These are phyloP conservation scores for Synaphobranchus kaupii DNA, from an alignment of 2,797 vertebrate genomes.

Conservation along the genomic window DNA sequence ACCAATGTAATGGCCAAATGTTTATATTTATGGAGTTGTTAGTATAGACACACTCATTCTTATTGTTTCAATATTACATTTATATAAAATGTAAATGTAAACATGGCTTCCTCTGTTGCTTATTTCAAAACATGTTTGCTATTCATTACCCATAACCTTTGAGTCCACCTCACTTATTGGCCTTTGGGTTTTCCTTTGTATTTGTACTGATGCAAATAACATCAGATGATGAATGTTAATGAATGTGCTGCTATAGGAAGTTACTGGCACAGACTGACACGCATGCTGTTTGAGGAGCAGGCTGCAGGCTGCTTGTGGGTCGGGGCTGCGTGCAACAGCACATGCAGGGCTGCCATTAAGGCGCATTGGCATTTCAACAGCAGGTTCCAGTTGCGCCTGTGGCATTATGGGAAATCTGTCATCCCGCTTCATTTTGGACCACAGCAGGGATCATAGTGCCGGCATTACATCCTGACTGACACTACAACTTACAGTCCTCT, in stretches of 20 bases:
- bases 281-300: background rate
- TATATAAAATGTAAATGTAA: too few relatives aligned
- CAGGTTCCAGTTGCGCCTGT: background rate
- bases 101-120: background rate
- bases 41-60: background rate
- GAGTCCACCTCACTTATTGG: background rate
- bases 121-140: background rate
- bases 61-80: background rate
- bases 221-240: background rate
- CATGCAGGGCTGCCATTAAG: background rate
- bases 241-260: background rate
- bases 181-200: background rate
- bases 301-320: background rate
- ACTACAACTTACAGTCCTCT: background rate
- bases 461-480: background rate
- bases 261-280: background rate
- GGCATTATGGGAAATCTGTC: conserved; percentile 9
- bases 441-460: background rate
- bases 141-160: background rate
- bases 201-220: background rate
- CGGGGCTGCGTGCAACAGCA: background rate
- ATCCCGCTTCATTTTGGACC: conserved; percentile 8
- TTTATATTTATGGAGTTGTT: background rate
- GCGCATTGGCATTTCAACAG: background rate
- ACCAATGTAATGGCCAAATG: background rate